phyloP scores from a whole-genome alignment of 1,140 invertebrate species.

The Platorchestia sp. region DNA sequence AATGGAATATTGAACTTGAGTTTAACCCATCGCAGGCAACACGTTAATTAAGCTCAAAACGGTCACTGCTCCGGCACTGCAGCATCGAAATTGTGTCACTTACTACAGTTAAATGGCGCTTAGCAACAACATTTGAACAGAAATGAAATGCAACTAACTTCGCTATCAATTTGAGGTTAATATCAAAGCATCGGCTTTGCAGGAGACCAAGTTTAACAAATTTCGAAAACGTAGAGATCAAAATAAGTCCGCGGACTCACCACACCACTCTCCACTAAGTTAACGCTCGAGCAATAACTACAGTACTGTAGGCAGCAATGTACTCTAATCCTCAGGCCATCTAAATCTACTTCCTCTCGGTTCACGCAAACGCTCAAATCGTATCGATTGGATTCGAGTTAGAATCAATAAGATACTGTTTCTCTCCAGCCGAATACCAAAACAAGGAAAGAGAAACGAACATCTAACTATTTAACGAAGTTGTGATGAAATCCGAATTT shows the following conservation, averaged over 20 bases:
- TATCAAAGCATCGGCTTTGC: neutral
- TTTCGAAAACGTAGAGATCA: neutral
- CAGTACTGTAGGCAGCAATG: neutral
- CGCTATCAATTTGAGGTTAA: neutral
- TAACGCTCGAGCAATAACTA: neutral
- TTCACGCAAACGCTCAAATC: neutral
- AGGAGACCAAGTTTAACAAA: neutral
- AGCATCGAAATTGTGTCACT: neutral
- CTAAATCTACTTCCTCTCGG: neutral
- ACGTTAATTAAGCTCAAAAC: neutral
- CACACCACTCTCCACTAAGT: neutral
- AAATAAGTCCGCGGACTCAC: neutral
- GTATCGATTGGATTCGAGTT: neutral
- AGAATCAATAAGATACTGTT: neutral
- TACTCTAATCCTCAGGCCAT: neutral
- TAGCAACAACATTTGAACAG: neutral
- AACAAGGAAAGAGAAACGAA: neutral
- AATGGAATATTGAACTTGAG: too few species aligned
- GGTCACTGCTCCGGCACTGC: neutral
- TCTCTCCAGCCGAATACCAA: neutral
- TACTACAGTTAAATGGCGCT: neutral
- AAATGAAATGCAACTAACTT: neutral
- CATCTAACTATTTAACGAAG: neutral
- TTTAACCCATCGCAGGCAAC: too few species aligned
- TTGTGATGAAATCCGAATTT: neutral